These are phyloP conservation scores for Aphidius colemani DNA, from an alignment of 2,888 invertebrate species.

Conservation along the genomic window DNA sequence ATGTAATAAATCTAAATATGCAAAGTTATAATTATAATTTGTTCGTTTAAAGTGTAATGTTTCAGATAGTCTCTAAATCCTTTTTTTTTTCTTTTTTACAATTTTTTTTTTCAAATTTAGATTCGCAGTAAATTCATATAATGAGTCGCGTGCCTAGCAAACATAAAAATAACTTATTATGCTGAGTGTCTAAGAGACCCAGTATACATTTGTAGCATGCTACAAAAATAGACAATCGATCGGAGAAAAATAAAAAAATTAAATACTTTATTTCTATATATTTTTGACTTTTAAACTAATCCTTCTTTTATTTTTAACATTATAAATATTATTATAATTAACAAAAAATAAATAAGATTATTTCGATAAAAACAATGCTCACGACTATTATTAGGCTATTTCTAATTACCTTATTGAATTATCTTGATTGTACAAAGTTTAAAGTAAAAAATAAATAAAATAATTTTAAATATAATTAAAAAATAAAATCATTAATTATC, in stretches of 20 bases:
- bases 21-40: too few relatives aligned
- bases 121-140: too few relatives aligned
- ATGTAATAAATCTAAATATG: too few relatives aligned
- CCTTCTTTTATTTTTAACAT: neutral
- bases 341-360: neutral
- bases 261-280: constrained; percentile 30
- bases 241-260: constrained; percentile 30
- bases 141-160: constrained; percentile 37
- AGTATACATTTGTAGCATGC: constrained; percentile 37
- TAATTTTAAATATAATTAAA: neutral
- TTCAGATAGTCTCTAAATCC: too few relatives aligned
- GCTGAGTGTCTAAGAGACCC: neutral
- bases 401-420: neutral
- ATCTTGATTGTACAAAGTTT: neutral
- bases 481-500: constrained; percentile 29
- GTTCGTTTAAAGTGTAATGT: too few relatives aligned
- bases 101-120: too few relatives aligned
- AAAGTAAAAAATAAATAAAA: neutral
- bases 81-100: too few relatives aligned
- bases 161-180: constrained; percentile 37
- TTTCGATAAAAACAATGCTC: constrained; percentile 12
- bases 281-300: too few relatives aligned
- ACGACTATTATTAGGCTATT: constrained; percentile 17
- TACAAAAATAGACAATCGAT: constrained; percentile 36
- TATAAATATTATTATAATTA: neutral